A percentile compares a stretch with the other conserved stretches of the same genome.
These are phyloP conservation scores for Idaea biselata DNA, from an alignment of 2,888 invertebrate genomes.

Conservation along the genomic window DNA sequence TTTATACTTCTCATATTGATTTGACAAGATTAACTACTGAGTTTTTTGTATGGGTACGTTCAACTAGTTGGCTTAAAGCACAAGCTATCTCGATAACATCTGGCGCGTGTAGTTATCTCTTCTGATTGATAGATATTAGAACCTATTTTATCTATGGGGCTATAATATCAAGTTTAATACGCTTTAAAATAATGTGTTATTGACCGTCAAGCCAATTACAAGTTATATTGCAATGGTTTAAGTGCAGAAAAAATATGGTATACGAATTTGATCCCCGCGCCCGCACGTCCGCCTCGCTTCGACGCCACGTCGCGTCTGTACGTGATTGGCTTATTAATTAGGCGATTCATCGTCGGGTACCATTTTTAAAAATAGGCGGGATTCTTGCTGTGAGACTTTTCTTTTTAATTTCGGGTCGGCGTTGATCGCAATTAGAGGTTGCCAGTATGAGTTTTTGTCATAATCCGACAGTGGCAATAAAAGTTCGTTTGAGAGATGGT, in stretches of 20 bases:
- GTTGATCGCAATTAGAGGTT: constrained; percentile 77
- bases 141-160: constrained; percentile 36
- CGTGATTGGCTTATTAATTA: constrained; percentile 82
- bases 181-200: constrained; percentile 55
- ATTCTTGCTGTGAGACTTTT: constrained; percentile 77
- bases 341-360: constrained; percentile 76
- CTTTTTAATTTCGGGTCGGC: constrained; percentile 75
- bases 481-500: constrained; percentile 53
- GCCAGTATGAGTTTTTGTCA: constrained; percentile 67
- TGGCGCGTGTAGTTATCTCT: constrained; percentile 42
- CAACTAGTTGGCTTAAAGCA: constrained; percentile 36
- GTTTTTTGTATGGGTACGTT: constrained; percentile 41
- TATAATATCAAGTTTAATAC: constrained; percentile 43
- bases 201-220: constrained; percentile 76
- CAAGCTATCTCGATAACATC: constrained; percentile 39
- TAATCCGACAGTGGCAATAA: constrained; percentile 59
- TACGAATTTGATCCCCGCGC: constrained; percentile 78
- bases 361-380: constrained; percentile 81
- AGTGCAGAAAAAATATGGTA: constrained; percentile 77
- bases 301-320: constrained; percentile 79
- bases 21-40: constrained; percentile 51
- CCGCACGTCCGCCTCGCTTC: constrained; percentile 79
- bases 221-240: constrained; percentile 70
- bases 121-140: constrained; percentile 44
- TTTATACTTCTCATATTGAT: constrained; percentile 53